A percentile compares a stretch with the other conserved stretches of the same genome.
Evolutionary conservation across 2,113 vertebrate genomes (phyloP).

Genomic region (Acanthochromis polyacanthus): DNA sequence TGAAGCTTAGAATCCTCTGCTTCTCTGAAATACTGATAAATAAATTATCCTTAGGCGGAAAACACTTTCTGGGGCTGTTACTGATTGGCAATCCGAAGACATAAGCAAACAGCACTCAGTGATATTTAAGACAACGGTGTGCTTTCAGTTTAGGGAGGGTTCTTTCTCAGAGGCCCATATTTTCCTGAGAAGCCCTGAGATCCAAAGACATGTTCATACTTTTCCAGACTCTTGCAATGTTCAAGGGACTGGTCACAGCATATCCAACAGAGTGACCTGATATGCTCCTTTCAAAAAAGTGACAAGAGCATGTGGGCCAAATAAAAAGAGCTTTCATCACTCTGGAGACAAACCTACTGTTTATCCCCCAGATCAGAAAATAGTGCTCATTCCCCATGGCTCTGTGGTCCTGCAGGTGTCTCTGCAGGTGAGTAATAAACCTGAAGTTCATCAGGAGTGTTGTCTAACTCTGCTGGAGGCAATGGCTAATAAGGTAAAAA

Average conservation of each 20-base stretch:
- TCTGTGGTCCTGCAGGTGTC: background rate
- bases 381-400: background rate
- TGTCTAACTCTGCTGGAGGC: background rate
- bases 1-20: too few relatives aligned
- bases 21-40: background rate
- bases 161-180: background rate
- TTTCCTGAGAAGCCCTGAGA: conserved; percentile 4
- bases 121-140: background rate
- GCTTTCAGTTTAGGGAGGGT: background rate
- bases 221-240: background rate
- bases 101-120: background rate
- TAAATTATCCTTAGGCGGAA: background rate
- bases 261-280: background rate
- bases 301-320: background rate
- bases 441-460: conserved; percentile 12
- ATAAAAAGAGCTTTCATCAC: background rate
- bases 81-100: background rate
- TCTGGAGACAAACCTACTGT: background rate
- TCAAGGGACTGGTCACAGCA: background rate
- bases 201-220: background rate
- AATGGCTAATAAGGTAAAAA: background rate
- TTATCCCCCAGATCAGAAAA: too few relatives aligned
- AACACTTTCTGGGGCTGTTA: background rate
- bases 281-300: background rate
- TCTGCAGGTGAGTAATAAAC: background rate